Conservation (phyloP, 2,113 vertebrate genomes). For the Syngnathus typhle region DNA sequence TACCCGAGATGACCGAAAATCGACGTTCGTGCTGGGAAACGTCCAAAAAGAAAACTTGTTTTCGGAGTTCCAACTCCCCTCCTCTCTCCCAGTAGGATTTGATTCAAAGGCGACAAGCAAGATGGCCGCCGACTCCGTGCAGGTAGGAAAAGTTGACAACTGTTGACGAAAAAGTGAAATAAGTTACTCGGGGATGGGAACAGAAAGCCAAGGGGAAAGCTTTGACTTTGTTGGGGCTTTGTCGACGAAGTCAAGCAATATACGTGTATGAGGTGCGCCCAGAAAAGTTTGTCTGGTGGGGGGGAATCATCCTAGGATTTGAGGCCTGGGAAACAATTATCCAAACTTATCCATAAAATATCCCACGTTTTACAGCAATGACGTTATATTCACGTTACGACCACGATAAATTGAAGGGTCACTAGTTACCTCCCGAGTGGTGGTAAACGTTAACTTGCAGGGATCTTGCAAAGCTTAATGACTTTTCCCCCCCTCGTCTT, state of each 20-base stretch:
- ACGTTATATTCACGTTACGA: background rate
- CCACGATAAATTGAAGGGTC: fast-evolving
- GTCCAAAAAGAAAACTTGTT: conserved; percentile 53
- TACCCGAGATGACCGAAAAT: conserved; percentile 51
- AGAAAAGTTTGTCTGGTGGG: conserved; percentile 30
- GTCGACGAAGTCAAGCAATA: background rate
- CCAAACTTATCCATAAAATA: conserved; percentile 40
- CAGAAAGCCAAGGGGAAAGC: background rate
- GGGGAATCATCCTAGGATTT: conserved; percentile 61
- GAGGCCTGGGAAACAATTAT: conserved; percentile 69
- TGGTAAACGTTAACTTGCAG: conserved; percentile 5
- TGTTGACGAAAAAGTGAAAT: conserved; percentile 61
- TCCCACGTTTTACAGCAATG: conserved; percentile 7
- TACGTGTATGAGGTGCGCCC: background rate
- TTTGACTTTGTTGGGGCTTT: background rate
- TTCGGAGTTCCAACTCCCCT: conserved; percentile 58
- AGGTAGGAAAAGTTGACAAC: conserved; percentile 78
- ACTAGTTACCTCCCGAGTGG: background rate
- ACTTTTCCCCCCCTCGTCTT: background rate
- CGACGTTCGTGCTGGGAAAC: conserved; percentile 48
- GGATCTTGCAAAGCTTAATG: conserved; percentile 9
- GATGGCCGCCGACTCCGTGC: conserved; percentile 79
- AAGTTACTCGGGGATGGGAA: conserved; percentile 28
- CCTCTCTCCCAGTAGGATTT: conserved; percentile 68
- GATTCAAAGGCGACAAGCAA: conserved; percentile 77